These are phyloP conservation scores for Passer domesticus DNA, from an alignment of 2,113 vertebrate genomes.

Conservation along the genomic window DNA sequence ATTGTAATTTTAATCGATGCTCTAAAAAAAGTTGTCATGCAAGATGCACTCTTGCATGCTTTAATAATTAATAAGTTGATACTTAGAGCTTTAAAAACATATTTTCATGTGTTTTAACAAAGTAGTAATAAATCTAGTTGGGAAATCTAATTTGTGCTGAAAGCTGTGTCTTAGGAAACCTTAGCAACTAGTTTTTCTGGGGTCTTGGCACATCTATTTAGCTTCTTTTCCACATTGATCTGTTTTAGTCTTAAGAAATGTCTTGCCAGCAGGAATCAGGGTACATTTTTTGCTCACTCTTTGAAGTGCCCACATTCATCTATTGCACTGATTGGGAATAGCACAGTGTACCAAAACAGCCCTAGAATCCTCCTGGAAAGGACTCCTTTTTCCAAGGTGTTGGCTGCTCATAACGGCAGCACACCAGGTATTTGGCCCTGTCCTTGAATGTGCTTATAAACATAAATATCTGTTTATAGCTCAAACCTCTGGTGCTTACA, in stretches of 20 bases:
- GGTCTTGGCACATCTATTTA: neutral
- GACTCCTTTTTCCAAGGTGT: neutral
- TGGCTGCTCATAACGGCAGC: neutral
- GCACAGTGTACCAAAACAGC: rapidly evolving
- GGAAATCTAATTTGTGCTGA: neutral
- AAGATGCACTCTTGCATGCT: neutral
- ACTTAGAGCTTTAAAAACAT: neutral
- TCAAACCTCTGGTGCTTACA: neutral
- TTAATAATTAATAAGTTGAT: neutral
- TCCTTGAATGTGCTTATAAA: neutral
- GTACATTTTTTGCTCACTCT: neutral
- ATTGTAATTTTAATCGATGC: neutral
- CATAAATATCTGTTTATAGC: neutral
- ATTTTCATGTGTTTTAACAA: neutral
- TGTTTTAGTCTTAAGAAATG: neutral
- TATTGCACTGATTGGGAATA: neutral
- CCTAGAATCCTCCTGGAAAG: neutral
- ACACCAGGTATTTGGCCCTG: neutral
- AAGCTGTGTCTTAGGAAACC: neutral
- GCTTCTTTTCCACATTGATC: neutral
- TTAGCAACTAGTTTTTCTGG: neutral
- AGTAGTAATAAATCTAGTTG: neutral
- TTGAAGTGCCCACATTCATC: neutral
- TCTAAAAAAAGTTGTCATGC: neutral
- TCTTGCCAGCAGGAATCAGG: neutral